These are phyloP conservation scores for Osmerus mordax DNA, from an alignment of 2,113 vertebrate species.

Conservation along the genomic window DNA sequence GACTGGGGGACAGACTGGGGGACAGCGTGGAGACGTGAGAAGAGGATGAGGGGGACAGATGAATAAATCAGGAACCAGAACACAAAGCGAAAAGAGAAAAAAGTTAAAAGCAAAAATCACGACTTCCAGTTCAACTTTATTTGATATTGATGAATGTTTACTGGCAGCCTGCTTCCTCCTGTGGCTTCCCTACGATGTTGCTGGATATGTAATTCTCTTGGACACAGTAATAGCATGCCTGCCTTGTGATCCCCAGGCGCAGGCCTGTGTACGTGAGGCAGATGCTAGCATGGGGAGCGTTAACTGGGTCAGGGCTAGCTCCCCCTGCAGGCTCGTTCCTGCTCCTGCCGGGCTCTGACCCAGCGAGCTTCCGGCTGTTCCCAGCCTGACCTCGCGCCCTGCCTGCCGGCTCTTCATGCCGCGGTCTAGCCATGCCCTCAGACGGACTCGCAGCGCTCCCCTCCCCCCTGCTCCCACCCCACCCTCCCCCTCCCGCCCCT, in stretches of 20 bases:
- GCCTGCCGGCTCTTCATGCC: background rate
- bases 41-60: too few relatives aligned
- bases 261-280: constrained; percentile 19
- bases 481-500: background rate
- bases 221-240: constrained; percentile 1
- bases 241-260: background rate
- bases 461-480: background rate
- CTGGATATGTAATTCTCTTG: constrained; percentile 27
- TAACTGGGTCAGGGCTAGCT: constrained; percentile 44
- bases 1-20: too few relatives aligned
- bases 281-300: background rate
- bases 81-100: constrained; percentile 29
- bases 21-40: too few relatives aligned
- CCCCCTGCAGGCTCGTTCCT: constrained; percentile 26
- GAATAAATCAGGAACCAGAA: too few relatives aligned
- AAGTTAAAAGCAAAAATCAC: constrained; percentile 40
- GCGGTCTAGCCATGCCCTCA: background rate
- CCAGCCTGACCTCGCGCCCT: constrained; percentile 18
- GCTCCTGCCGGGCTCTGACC: constrained; percentile 16
- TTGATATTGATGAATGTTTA: constrained; percentile 63
- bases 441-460: background rate
- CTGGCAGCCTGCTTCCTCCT: constrained; percentile 31
- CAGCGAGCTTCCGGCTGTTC: background rate
- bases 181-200: constrained; percentile 19
- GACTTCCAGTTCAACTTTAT: constrained; percentile 46